Conservation (phyloP, 2,888 invertebrate genomes). For the Scaptomyza tumidula region DNA sequence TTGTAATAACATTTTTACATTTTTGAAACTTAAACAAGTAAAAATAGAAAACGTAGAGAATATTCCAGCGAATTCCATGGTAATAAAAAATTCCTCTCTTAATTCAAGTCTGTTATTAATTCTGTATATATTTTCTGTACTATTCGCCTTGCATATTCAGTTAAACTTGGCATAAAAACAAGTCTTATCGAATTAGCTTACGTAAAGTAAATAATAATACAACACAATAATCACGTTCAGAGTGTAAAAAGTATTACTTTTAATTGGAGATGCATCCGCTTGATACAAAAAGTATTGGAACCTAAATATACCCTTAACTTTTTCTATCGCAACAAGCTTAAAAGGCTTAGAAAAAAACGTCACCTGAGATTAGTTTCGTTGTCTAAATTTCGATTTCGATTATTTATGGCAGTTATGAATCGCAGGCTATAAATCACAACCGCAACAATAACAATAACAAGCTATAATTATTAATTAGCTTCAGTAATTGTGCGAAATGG, state of each 20-base stretch:
- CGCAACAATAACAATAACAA: slow-evolving; percentile 1
- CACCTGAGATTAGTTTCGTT: slow-evolving; percentile 36
- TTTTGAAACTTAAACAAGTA: too few relatives aligned
- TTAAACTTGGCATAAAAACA: background rate
- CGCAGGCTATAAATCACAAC: slow-evolving; percentile 14
- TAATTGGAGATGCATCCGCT: background rate
- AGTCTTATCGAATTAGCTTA: background rate
- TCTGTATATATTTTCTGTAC: background rate
- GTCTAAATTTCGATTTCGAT: slow-evolving; percentile 15
- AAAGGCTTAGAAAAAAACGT: slow-evolving; percentile 10
- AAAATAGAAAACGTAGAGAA: background rate
- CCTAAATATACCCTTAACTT: background rate
- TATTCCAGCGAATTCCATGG: background rate
- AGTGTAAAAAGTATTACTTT: background rate
- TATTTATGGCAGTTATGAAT: slow-evolving; percentile 46
- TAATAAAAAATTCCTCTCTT: background rate
- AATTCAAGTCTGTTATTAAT: background rate
- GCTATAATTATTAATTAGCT: slow-evolving; percentile 26
- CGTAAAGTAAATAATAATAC: background rate
- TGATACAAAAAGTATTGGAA: background rate
- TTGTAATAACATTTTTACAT: background rate
- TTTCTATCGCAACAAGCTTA: background rate
- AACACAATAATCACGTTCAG: background rate
- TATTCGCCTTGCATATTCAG: background rate
- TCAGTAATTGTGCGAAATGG: slow-evolving; percentile 16